A percentile compares a stretch with the other conserved stretches of the same genome.
Conservation (phyloP, 2,797 vertebrate genomes). For the Falco naumanni region DNA sequence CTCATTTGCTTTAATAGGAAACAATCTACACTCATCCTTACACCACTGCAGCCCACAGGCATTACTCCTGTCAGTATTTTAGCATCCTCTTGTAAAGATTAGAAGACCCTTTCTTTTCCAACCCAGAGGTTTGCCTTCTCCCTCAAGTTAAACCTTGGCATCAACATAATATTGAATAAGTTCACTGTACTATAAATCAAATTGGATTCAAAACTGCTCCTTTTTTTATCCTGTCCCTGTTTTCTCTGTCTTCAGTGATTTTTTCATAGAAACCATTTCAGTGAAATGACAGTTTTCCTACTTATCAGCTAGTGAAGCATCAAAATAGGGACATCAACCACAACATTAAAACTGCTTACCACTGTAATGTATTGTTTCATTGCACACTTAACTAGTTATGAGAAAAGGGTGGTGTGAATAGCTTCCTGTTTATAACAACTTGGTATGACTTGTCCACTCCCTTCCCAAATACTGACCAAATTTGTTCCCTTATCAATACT, state of each 20-base stretch:
- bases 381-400: not conserved
- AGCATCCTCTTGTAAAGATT: not conserved
- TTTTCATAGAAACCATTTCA: not conserved
- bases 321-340: not conserved
- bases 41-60: not conserved
- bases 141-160: not conserved
- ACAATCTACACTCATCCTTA: not conserved
- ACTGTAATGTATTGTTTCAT: not conserved
- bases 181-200: not conserved
- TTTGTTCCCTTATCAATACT: not conserved
- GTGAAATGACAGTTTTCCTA: not conserved
- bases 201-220: not conserved
- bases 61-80: not conserved
- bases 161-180: not conserved
- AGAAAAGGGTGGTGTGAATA: not conserved
- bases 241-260: not conserved
- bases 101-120: not conserved
- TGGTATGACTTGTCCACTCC: not conserved
- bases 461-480: not conserved
- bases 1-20: not conserved
- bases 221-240: not conserved
- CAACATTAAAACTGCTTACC: not conserved
- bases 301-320: not conserved
- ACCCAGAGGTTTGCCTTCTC: not conserved
- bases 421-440: not conserved